Evolutionary conservation across 2,888 invertebrate species (phyloP), one percentile per base, ranked within the genome.

Genomic region (Tanaodytes sp.): DNA sequence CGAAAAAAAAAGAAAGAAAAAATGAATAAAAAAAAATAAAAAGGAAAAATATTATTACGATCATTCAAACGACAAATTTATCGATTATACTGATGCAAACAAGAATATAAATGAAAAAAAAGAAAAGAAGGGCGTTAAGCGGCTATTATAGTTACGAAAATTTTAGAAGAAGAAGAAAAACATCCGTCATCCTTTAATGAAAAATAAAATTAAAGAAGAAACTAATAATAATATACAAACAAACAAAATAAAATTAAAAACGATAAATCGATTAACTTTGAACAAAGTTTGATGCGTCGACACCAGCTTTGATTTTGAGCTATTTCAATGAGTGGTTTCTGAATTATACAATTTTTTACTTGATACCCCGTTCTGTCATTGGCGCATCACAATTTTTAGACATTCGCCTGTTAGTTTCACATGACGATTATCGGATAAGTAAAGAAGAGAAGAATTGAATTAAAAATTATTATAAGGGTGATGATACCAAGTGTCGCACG

Each of bases 271-370:
- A 62, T 57, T 31, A 58, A 68, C 75, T 75, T 76, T 76, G 76
- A 74, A 73, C 65, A 74, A 76, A 76, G 72, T 76, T 76, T 76
- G 76, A 75, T 76, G 76, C 73, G 54, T 70, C 65, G 70, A 62
- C 62, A 61, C 61, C 61, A 45, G 27, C 43, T 54, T 58, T 48
- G 27, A 43, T 46, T 46, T 9, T 1, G 11, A 42, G 23, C 40
- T 27, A 8, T 14, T 43, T 33, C 27, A 2, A 2, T 42, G 6
- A 33, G 16, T 37, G 30, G 20, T 40, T 59, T 55, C 33, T 12
- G 4, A 23, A 23, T 23, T 12, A 12, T 66, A 48, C 12, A 5
- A 16, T 45, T 52, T 62, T 52, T 57, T 39, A 42, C 43, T 61
- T 51, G 54, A 31, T 42, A 45, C 33, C 23, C 40, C 33, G 45